These are phyloP conservation scores for Myathropa florea DNA, from an alignment of 2,888 invertebrate genomes.

Conservation along the genomic window DNA sequence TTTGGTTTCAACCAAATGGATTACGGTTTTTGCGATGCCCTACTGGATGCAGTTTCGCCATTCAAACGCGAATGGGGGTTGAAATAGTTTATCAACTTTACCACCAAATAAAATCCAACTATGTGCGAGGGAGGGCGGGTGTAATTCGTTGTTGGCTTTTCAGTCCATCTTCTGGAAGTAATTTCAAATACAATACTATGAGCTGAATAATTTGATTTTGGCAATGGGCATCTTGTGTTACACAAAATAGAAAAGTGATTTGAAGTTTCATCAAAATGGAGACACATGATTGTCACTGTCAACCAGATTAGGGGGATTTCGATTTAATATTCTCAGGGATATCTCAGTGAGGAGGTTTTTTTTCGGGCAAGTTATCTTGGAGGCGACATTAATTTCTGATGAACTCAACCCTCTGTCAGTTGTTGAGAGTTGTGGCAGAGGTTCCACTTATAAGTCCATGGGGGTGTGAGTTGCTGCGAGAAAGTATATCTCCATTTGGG, in stretches of 20 bases:
- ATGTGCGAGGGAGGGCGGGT: neutral
- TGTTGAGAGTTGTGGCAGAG: neutral
- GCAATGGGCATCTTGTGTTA: neutral
- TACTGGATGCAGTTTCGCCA: neutral
- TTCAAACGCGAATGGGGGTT: constrained; percentile 11
- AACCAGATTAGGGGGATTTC: no score
- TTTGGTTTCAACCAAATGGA: constrained; percentile 62
- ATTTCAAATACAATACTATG: neutral
- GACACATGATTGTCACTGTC: neutral
- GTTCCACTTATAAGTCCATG: no score
- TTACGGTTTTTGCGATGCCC: constrained; percentile 50
- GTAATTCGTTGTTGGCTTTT: neutral
- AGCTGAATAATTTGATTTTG: neutral
- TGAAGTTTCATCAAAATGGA: neutral
- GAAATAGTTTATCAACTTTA: constrained; percentile 40
- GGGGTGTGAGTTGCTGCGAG: neutral
- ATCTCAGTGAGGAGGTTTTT: no score
- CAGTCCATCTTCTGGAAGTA: neutral
- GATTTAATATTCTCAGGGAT: no score
- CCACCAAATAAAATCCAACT: neutral
- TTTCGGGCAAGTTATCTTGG: no score
- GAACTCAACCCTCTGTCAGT: neutral
- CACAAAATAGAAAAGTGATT: neutral
- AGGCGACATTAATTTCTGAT: neutral
- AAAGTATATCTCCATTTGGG: neutral